phyloP scores from a whole-genome alignment of 1,140 invertebrate genomes.

The Trachymyrmex septentrionalis region DNA sequence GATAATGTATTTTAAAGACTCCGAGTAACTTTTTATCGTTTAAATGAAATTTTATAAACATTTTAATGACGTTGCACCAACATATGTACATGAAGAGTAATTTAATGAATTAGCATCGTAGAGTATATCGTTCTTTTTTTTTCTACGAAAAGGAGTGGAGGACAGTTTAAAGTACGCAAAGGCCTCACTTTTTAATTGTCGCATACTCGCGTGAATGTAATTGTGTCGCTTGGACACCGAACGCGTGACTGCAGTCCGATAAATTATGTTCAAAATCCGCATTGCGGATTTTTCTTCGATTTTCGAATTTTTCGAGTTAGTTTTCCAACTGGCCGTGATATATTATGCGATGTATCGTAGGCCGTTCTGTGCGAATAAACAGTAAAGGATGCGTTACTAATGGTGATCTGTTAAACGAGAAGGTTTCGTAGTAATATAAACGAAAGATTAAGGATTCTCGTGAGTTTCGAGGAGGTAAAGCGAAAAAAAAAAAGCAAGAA shows the following conservation, averaged over 20 bases:
- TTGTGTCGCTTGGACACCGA: conserved; percentile 40
- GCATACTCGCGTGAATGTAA: conserved; percentile 30
- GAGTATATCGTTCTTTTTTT: conserved; percentile 39
- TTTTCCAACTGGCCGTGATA: conserved; percentile 15
- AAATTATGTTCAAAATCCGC: conserved; percentile 16
- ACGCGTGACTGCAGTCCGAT: conserved; percentile 33
- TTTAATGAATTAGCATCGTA: conserved; percentile 58
- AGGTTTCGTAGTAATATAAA: conserved; percentile 35
- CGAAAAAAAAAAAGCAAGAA: neutral
- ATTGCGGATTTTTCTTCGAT: conserved; percentile 13
- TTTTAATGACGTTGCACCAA: conserved; percentile 51
- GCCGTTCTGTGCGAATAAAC: conserved; percentile 6
- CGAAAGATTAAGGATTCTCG: neutral
- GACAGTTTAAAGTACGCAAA: conserved; percentile 34
- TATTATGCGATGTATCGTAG: conserved; percentile 1
- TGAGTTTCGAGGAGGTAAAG: conserved; percentile 1
- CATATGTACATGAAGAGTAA: conserved; percentile 50
- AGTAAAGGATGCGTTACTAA: conserved; percentile 30
- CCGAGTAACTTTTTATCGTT: conserved; percentile 44
- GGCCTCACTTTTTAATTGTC: conserved; percentile 36
- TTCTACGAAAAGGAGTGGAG: conserved; percentile 26
- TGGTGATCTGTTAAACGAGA: conserved; percentile 45
- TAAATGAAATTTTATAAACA: conserved; percentile 62
- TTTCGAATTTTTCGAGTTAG: conserved; percentile 25
- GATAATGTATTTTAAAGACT: conserved; percentile 45